These are phyloP conservation scores for Ectropis crepuscularia DNA, from an alignment of 2,888 invertebrate genomes.

Conservation along the genomic window DNA sequence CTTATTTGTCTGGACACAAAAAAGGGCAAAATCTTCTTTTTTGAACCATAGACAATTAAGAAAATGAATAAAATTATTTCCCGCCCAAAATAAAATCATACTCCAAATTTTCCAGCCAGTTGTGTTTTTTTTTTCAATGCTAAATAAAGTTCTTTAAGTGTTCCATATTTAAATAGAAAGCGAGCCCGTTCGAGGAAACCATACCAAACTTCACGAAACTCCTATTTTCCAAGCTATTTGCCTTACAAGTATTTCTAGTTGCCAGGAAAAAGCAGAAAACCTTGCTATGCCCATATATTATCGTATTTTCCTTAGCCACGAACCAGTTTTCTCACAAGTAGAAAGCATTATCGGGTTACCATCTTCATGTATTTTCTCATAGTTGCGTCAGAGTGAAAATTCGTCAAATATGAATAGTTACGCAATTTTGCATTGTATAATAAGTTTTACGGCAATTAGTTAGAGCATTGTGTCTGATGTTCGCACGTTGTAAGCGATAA, in stretches of 20 bases:
- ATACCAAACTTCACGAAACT: neutral
- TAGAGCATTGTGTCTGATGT: conserved; percentile 20
- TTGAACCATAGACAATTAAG: too few relatives aligned
- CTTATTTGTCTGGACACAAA: too few relatives aligned
- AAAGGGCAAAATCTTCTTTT: too few relatives aligned
- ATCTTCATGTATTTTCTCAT: conserved; percentile 22
- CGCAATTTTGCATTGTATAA: conserved; percentile 20
- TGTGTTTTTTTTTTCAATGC: too few relatives aligned
- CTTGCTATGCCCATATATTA: conserved; percentile 5
- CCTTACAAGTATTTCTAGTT: neutral
- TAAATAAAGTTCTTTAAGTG: too few relatives aligned
- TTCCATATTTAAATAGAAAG: too few relatives aligned
- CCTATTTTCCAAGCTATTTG: neutral
- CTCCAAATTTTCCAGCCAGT: too few relatives aligned
- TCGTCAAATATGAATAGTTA: conserved; percentile 25
- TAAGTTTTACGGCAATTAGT: conserved; percentile 25
- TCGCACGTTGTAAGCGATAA: conserved; percentile 22
- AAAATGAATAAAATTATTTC: too few relatives aligned
- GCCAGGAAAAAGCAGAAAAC: conserved; percentile 1
- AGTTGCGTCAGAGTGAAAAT: conserved; percentile 23
- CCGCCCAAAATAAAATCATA: too few relatives aligned
- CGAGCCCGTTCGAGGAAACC: too few relatives aligned
- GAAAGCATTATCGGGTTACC: conserved; percentile 25
- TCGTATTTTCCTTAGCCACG: conserved; percentile 4
- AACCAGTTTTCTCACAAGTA: conserved; percentile 25